Base-by-base conservation (phyloP, 2,113 vertebrate species). In the Solea senegalensis region DNA sequence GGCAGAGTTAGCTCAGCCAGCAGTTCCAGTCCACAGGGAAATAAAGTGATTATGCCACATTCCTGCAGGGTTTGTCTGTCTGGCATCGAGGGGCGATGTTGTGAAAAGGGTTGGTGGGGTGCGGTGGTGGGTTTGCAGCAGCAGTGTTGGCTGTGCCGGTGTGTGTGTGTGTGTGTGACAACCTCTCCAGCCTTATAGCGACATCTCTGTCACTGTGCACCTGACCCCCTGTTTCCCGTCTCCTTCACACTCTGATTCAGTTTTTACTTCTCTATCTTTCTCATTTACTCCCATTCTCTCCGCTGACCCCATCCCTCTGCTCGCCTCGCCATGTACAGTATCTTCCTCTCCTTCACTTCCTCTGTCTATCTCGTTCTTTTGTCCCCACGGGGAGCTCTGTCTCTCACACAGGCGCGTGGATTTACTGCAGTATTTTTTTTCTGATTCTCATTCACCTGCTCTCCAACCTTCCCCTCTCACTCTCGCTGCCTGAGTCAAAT, bases 1-100 rank as follows among this genome's bases (percentile, higher is more conserved):
- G 82, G 69, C 48, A 75, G 77, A 75, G 77, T 78, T 74, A 80
- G 76, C 80, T 62, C 71, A 78, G 72, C 65, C 41, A 58, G 81
- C 74, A 84, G 78, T 81, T 84, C 78, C 75, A 81, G 75, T 86
- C 78, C 64, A 86, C 67, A 40, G 85, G 82, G 80, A 88, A 86
- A 90, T 89, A 85, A 90, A 91, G 89, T 86, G 88, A 92, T 91
- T 90, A 88, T 81, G 76, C 85, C 67, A 81, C 60, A 63, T 80
- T 82, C 83, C 88, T 69, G 28, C 78, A 68, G 86, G 82, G 87
- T 76, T 68, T 75, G 78, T 89, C 84, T 92, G 83, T 72, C 85
- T 83, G 78, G 71, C 64, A 83, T 67, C 39, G 45, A 54, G 69
- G 61, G 83, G 46, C 75, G 77, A 59, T 66, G 53, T 80, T 76